Evolutionary conservation across 2,113 vertebrate genomes (phyloP), one percentile per base, ranked within the genome.

Genomic region (Hymenochirus boettgeri): DNA sequence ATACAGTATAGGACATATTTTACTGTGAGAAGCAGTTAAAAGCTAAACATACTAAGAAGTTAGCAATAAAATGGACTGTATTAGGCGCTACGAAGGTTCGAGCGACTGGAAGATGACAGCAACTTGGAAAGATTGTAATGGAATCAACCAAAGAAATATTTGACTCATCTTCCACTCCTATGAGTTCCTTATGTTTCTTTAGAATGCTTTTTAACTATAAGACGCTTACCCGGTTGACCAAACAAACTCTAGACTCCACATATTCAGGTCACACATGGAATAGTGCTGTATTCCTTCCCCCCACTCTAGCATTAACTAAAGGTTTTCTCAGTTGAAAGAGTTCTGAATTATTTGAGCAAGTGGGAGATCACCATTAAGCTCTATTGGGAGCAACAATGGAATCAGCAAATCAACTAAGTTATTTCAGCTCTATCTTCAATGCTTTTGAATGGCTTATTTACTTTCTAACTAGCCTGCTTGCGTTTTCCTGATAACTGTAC

Each of bases 391-490:
- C 65, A 69, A 69, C 60, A 60, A 60, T 69, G 46, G 65, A 69
- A 69, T 69, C 65, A 69, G 65, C 65, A 69, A 69, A 69, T 69
- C 65, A 69, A 69, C 65, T 69, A 69, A 69, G 65, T 69, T 60
- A 53, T 69, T 69, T 69, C 56, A 69, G 65, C 65, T 69, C 65
- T 69, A 69, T 69, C 65, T 69, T 69, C 65, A 26, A 69, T 69
- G 65, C 65, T 59, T 69, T 69, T 69, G 47, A 69, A 69, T 69
- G 65, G 65, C 65, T 69, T 69, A 69, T 69, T 69, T 69, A 69
- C 65, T 69, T 69, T 69, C 65, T 69, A 69, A 69, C 65, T 69
- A 69, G 65, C 65, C 56, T 59, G 56, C 65, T 46, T 69, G 65
- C 65, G 51, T 56, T 69, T 69, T 60, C 65, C 65, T 69, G 65